Evolutionary conservation across 2,113 vertebrate genomes (phyloP).

Genomic region (Balaeniceps rex): DNA sequence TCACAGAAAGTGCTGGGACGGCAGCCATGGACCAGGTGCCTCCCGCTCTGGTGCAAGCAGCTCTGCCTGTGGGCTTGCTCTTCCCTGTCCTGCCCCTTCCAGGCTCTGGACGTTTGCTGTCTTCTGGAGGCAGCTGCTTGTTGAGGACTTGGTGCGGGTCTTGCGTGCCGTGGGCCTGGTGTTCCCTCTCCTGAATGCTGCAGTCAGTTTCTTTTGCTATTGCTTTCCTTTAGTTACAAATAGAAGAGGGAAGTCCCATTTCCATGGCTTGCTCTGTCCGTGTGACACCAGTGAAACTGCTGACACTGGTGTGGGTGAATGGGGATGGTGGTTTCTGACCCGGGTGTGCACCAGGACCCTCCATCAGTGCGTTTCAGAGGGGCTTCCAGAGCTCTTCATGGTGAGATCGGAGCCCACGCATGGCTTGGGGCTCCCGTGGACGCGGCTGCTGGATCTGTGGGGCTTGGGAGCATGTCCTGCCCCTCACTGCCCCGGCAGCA

Average conservation of each 20-base stretch:
- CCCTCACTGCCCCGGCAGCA: not conserved
- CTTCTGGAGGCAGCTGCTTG: not conserved
- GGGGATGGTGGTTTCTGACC: not conserved
- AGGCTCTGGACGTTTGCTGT: not conserved
- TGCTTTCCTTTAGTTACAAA: not conserved
- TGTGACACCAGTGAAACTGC: not conserved
- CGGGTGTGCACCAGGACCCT: not conserved
- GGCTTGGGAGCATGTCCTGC: not conserved
- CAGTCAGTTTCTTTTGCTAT: not conserved
- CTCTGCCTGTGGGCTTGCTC: not conserved
- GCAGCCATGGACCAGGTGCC: not conserved
- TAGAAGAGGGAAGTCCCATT: not conserved
- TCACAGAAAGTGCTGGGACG: not conserved
- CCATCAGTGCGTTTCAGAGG: not conserved
- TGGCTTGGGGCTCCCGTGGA: not conserved
- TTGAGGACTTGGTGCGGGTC: not conserved
- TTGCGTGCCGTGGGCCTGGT: accelerated
- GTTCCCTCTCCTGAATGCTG: not conserved
- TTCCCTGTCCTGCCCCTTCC: not conserved
- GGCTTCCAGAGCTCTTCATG: not conserved
- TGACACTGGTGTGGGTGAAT: not conserved
- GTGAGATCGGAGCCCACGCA: accelerated
- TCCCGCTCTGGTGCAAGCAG: not conserved
- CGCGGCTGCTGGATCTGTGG: accelerated
- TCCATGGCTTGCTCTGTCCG: not conserved